Base-by-base conservation (phyloP, 37 sponge, comb jelly and placozoan species). In the Amphimedon queenslandica region DNA sequence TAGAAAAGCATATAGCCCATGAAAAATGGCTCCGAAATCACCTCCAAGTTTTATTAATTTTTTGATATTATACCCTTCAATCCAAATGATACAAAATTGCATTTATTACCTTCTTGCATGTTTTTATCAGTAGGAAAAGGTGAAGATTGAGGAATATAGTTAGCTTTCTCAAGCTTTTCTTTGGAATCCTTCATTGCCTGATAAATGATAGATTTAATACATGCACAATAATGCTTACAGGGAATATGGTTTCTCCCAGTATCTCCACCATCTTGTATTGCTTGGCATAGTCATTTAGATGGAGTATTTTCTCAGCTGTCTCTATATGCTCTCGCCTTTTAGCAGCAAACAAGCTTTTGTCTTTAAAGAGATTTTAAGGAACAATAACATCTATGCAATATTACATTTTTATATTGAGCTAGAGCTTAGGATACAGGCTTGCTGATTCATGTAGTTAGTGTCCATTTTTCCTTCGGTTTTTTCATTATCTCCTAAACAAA, bases 201-300 rank as follows among this genome's bases (percentile, higher is more conserved):
- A 2, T 23, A 25, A 11, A 60, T n/a, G 24, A 60, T n/a, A n/a
- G 13, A 8, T 18, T 47, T 8, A 18, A 47, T 47, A 47, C 53
- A 18, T 47, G 16, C 3, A 60, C 6, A 6, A 18, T 18, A n/a
- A 28, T 1, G 51, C 84, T 66, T 32, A 85, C 85, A 24, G 79
- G 80, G 55, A 87, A 87, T 1, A 87, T 68, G 16, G 82, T 71
- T 30, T 87, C 82, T 53, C 75, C 20, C 2, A 87, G 43, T 28
- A 77, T 40, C 40, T 24, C 55, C 64, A 81, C 43, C 27, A 77
- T 55, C 32, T 87, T 87, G 72, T 87, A 87, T 30, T 81, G 87
- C 42, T 70, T 80, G n/a, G 77, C 65, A 72, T 81, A 87, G 77
- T 85, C 85, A 3, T 37, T 35, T 28, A 85, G 37, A 18, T 13